Conservation (phyloP, 2,113 vertebrate genomes). For the Trogon melanurus region DNA sequence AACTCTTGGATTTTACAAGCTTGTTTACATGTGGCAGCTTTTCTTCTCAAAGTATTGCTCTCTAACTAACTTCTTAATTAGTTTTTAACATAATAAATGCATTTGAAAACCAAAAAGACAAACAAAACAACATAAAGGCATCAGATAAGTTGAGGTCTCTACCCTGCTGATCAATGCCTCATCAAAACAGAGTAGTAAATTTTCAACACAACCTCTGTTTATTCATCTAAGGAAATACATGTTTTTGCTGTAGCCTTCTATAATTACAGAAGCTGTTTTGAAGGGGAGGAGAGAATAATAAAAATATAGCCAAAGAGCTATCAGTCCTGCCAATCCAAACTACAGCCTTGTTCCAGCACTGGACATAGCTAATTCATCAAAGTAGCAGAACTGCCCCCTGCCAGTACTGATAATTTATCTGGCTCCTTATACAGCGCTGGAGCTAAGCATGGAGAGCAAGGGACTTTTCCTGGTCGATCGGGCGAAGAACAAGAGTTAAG, state of each 20-base stretch:
- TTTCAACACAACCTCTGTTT: not conserved
- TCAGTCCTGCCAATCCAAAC: constrained; percentile 17
- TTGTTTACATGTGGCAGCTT: not conserved
- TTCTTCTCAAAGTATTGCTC: not conserved
- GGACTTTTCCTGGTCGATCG: not conserved
- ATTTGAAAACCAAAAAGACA: constrained; percentile 17
- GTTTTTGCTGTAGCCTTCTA: not conserved
- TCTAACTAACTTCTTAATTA: not conserved
- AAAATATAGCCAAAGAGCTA: constrained; percentile 13
- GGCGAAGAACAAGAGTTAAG: not conserved
- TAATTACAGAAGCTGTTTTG: not conserved
- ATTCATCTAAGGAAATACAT: not conserved
- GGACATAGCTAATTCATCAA: not conserved
- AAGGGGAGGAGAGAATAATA: constrained; percentile 1
- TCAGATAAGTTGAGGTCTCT: not conserved
- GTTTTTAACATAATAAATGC: not conserved
- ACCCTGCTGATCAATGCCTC: not conserved
- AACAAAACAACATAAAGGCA: not conserved
- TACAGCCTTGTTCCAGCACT: not conserved
- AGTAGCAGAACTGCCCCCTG: not conserved
- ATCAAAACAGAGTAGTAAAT: not conserved
- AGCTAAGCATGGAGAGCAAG: not conserved
- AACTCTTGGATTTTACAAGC: not conserved
- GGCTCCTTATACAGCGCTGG: not conserved
- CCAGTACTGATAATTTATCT: rapidly evolving